phyloP scores from a whole-genome alignment of 2,888 invertebrate species.

The Tinea pellionella region DNA sequence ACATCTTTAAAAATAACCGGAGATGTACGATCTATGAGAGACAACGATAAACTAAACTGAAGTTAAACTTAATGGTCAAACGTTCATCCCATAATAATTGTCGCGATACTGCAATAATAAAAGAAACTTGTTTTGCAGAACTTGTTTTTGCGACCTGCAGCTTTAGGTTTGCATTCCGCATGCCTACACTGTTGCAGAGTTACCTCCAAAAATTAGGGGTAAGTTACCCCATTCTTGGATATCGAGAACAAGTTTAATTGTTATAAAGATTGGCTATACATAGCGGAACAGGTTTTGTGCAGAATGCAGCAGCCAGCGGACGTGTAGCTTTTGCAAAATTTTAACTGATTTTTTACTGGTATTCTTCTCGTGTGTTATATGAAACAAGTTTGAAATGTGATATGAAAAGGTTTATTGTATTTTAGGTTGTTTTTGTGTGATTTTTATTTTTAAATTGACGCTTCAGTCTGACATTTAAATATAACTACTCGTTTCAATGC shows the following conservation, averaged over 20 bases:
- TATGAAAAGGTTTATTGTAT: conserved; percentile 1
- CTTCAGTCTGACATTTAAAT: background rate
- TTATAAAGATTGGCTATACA: background rate
- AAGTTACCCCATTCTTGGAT: background rate
- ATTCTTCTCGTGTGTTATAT: background rate
- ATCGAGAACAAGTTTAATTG: conserved; percentile 1
- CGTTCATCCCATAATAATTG: background rate
- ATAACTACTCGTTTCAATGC: too few relatives aligned
- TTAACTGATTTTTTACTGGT: background rate
- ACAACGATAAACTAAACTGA: background rate
- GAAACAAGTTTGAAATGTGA: background rate
- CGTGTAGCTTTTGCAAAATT: background rate
- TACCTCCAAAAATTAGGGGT: conserved; percentile 3
- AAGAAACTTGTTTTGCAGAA: conserved; percentile 12
- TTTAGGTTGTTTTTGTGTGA: background rate
- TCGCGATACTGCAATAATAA: background rate
- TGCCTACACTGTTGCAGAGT: conserved; percentile 41
- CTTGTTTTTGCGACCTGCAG: conserved; percentile 30
- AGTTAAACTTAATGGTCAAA: background rate
- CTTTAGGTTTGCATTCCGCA: conserved; percentile 48
- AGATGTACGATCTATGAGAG: background rate
- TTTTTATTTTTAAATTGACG: background rate
- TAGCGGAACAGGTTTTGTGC: conserved; percentile 1
- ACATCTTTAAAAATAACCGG: too few relatives aligned
- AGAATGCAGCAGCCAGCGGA: background rate